Percentiles rank a stretch among this genome's conserved stretches.
Conservation (phyloP, 2,797 vertebrate genomes). For the Zalophus californianus region DNA sequence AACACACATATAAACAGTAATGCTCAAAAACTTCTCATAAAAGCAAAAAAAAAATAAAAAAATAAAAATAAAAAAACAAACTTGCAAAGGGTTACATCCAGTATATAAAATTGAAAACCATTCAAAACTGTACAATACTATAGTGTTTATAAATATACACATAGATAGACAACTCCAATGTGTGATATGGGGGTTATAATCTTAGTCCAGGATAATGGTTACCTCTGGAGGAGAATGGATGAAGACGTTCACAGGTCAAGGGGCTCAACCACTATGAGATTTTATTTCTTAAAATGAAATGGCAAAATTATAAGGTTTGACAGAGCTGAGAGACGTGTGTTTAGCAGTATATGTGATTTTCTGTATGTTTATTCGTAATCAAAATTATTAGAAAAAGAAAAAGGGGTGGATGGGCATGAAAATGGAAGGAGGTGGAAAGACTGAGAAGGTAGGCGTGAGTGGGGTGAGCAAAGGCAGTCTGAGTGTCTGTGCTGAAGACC, state of each 20-base stretch:
- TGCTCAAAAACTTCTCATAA: not conserved
- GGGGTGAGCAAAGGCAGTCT: not conserved
- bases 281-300: slow-evolving; percentile 1
- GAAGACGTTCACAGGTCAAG: not conserved
- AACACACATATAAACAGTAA: not conserved
- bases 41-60: not conserved
- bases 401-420: not conserved
- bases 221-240: not conserved
- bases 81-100: not conserved
- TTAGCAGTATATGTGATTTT: not conserved
- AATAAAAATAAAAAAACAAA: not conserved
- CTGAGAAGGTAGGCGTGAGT: not conserved
- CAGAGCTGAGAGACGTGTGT: not conserved
- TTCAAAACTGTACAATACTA: not conserved
- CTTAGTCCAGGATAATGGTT: not conserved
- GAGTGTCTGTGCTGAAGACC: not conserved
- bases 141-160: not conserved
- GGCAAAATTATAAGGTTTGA: not conserved
- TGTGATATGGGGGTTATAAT: not conserved
- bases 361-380: not conserved
- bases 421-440: not conserved
- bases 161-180: not conserved
- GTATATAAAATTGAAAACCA: slow-evolving; percentile 8
- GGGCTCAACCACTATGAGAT: not conserved
- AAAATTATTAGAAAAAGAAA: not conserved